Evolutionary conservation across 2,113 vertebrate genomes (phyloP), one percentile per base, ranked within the genome.

Genomic region (Dascyllus trimaculatus): DNA sequence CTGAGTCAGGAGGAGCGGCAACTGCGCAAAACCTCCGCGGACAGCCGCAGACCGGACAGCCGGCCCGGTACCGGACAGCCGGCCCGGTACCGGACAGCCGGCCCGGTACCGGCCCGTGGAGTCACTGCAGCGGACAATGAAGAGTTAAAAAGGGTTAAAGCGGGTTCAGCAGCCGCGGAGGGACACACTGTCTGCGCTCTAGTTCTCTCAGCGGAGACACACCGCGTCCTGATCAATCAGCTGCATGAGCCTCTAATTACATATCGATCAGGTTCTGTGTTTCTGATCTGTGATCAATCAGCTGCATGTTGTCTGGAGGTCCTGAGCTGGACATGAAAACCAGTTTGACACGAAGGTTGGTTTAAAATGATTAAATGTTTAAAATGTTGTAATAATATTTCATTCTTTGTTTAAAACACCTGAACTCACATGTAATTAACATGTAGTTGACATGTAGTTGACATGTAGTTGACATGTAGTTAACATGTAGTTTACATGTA

Each of bases 191-290:
- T 49, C 7, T 2, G 4, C 1, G 82, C 8, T 21, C 84, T 86
- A 74, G 71, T 84, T 86, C 64, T 8, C 21, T 17, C 5, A 0
- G 77, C 56, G 76, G 68, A 86, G 32, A 56, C 43, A 65, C 57
- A 63, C 13, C 8, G 18, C n/a, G 56, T 11, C 7, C 48, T 38
- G 26, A 79, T 77, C 69, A 35, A 61, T 80, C 19, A 25, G 19
- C 51, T 43, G 46, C 46, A 24, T 7, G 7, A 58, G 60, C 53
- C 19, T n/a, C 15, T 76, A 26, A 86, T 84, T 49, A 75, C 38
- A 40, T 72, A 82, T 84, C 21, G 72, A 86, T 86, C 61, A 8
- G 53, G 9, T 62, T 63, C n/a, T 49, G 51, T 11, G 21, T 11
- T 24, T 18, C 62, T 58, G 49, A 75, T 87, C 66, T 49, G 22